Evolutionary conservation across 2,113 vertebrate genomes (phyloP).

Genomic region (Euleptes europaea): DNA sequence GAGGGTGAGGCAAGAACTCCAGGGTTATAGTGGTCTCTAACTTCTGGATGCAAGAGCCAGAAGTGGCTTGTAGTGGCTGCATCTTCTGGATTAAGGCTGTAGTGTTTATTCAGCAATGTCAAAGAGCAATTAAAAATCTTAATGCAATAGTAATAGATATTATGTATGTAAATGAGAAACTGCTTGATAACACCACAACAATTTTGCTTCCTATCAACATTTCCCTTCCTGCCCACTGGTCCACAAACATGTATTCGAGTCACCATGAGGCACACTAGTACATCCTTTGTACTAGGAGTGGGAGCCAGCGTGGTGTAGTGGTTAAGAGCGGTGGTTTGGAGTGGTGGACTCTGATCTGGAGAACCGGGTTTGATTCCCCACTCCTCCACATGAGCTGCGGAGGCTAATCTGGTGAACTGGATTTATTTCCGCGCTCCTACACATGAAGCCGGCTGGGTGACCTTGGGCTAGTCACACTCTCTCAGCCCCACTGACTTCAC

Average conservation of each 20-base stretch:
- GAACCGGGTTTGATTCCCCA: too few relatives aligned
- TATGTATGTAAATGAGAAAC: background rate
- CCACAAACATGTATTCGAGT: background rate
- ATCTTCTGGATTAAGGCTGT: background rate
- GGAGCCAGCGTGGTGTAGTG: too few relatives aligned
- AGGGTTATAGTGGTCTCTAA: background rate
- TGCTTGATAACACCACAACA: background rate
- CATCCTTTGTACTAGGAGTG: too few relatives aligned
- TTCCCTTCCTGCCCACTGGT: background rate
- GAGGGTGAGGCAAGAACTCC: background rate
- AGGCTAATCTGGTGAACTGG: too few relatives aligned
- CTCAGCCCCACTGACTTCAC: too few relatives aligned
- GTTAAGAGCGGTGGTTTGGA: too few relatives aligned
- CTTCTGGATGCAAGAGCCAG: background rate
- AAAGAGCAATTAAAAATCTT: background rate
- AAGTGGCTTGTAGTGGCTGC: background rate
- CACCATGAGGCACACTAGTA: background rate
- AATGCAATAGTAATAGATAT: background rate
- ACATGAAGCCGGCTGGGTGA: too few relatives aligned
- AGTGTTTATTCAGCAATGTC: background rate
- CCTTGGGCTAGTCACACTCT: too few relatives aligned
- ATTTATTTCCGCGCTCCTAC: too few relatives aligned
- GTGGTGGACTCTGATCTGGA: too few relatives aligned
- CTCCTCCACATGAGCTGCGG: too few relatives aligned
- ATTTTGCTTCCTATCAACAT: background rate